Conservation (phyloP, 2,113 vertebrate species). For the Henicopernis longicauda region DNA sequence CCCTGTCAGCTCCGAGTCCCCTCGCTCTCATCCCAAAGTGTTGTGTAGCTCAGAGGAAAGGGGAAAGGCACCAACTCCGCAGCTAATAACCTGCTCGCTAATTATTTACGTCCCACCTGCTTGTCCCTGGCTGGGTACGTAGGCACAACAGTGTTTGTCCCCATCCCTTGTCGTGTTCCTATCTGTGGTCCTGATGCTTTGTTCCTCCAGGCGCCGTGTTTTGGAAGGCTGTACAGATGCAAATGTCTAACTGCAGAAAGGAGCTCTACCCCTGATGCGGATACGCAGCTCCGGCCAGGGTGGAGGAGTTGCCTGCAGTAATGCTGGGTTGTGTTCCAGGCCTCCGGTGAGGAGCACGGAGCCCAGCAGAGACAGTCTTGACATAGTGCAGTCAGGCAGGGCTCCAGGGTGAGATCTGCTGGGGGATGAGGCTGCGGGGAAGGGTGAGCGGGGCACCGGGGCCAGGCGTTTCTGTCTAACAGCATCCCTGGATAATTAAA, state of each 20-base stretch:
- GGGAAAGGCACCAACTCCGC: neutral
- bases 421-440: neutral
- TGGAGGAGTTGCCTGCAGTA: neutral
- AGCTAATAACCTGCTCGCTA: neutral
- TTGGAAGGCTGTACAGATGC: neutral
- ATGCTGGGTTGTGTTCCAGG: neutral
- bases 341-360: neutral
- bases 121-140: neutral
- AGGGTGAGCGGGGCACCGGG: accelerated
- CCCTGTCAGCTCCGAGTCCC: neutral
- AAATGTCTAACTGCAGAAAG: neutral
- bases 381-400: accelerated
- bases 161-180: neutral
- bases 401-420: neutral
- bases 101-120: neutral
- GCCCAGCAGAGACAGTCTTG: neutral
- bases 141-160: neutral
- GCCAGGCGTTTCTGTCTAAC: neutral
- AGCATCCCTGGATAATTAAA: neutral
- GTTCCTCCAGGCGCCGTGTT: accelerated
- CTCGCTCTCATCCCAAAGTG: neutral
- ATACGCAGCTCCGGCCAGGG: accelerated
- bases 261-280: neutral
- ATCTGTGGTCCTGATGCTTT: neutral
- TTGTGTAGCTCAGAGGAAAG: neutral